Conservation (phyloP, 2,888 invertebrate genomes). For the Lasiommata megera region DNA sequence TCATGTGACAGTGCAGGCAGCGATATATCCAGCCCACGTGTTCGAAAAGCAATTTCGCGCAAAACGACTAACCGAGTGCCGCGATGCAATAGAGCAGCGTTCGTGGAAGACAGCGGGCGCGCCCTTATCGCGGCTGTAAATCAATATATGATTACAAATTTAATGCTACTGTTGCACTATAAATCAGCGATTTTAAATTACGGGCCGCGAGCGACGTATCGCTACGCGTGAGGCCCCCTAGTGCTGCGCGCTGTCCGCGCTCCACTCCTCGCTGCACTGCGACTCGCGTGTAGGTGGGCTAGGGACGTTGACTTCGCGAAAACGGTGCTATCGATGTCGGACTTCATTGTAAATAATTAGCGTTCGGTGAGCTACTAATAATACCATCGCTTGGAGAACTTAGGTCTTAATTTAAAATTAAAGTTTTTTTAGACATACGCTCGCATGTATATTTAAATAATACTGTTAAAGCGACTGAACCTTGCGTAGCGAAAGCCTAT, state of each 20-base stretch:
- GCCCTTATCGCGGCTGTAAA: conserved; percentile 76
- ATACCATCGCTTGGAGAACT: too few species aligned
- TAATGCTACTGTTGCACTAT: conserved; percentile 80
- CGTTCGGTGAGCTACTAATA: too few species aligned
- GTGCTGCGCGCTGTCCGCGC: conserved; percentile 74
- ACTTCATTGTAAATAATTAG: background rate
- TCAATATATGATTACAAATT: conserved; percentile 82
- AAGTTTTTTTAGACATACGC: too few species aligned
- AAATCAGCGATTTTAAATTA: conserved; percentile 80
- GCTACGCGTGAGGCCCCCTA: conserved; percentile 79
- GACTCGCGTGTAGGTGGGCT: conserved; percentile 32
- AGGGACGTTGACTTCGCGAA: conserved; percentile 26
- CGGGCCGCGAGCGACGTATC: conserved; percentile 72
- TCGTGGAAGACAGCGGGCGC: conserved; percentile 71
- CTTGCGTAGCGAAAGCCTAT: too few species aligned
- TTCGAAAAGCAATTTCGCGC: conserved; percentile 60
- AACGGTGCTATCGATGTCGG: background rate
- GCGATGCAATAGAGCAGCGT: conserved; percentile 56
- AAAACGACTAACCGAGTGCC: conserved; percentile 32
- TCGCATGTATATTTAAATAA: too few species aligned
- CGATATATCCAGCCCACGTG: conserved; percentile 43
- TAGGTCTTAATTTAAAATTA: too few species aligned
- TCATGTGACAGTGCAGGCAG: conserved; percentile 29
- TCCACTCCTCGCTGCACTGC: conserved; percentile 13
- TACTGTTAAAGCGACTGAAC: too few species aligned